A percentile compares a stretch with the other conserved stretches of the same genome.
These are phyloP conservation scores for Chaunax sp. DNA, from an alignment of 2,797 vertebrate species.

Conservation along the genomic window DNA sequence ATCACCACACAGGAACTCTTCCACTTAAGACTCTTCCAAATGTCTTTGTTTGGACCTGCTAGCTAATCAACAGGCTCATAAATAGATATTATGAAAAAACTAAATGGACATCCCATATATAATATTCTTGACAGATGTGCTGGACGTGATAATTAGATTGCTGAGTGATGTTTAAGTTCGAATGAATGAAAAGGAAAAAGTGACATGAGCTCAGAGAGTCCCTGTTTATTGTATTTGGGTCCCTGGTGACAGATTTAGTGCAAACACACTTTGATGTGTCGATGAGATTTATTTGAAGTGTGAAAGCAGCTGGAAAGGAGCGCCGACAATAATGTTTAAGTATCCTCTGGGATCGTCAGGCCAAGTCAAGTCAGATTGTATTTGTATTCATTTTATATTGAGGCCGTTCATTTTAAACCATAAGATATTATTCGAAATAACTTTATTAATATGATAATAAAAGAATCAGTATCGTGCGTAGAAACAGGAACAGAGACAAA, in stretches of 20 bases:
- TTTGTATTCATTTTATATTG: conserved; percentile 20
- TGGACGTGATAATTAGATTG: conserved; percentile 76
- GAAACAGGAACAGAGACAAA: neutral
- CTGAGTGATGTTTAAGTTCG: conserved; percentile 37
- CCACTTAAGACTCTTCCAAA: conserved; percentile 1
- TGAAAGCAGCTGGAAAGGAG: conserved; percentile 48
- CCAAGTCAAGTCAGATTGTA: conserved; percentile 27
- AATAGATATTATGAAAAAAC: conserved; percentile 58
- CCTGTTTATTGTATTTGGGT: conserved; percentile 62
- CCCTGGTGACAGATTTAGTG: conserved; percentile 59
- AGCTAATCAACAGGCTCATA: conserved; percentile 62
- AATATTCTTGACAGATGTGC: conserved; percentile 49
- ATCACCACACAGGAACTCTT: conserved; percentile 27
- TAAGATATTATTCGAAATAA: neutral
- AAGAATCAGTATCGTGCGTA: neutral
- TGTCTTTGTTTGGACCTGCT: conserved; percentile 60
- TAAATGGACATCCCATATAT: conserved; percentile 39
- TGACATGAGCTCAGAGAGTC: conserved; percentile 53
- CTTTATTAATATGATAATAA: neutral
- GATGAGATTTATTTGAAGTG: conserved; percentile 63
- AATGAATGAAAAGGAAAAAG: conserved; percentile 39
- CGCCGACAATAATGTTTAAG: conserved; percentile 28
- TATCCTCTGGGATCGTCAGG: conserved; percentile 39
- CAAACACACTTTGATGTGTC: conserved; percentile 59
- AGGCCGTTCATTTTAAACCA: neutral